Percentiles rank a stretch among this genome's conserved stretches.
phyloP scores from a whole-genome alignment of 2,797 vertebrate species.

The Squalus acanthias region DNA sequence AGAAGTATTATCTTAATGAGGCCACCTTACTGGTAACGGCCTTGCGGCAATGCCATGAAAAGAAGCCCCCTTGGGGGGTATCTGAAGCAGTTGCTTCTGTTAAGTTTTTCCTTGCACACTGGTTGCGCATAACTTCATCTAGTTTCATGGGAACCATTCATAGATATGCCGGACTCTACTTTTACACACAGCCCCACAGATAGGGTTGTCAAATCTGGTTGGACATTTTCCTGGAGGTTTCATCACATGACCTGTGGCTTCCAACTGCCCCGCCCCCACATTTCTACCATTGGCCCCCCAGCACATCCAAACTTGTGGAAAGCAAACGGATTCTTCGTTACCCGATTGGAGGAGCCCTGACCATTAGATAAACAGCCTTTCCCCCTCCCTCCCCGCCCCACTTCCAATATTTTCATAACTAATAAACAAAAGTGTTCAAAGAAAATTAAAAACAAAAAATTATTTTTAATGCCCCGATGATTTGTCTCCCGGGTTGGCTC shows the following conservation, averaged over 20 bases:
- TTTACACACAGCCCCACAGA: neutral
- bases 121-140: neutral
- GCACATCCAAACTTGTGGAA: too few species aligned
- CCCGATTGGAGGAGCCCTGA: neutral
- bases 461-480: too few species aligned
- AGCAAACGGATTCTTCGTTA: too few species aligned
- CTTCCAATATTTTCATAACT: neutral
- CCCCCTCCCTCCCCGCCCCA: neutral
- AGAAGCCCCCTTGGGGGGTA: too few species aligned
- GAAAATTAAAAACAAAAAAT: too few species aligned
- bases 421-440: neutral
- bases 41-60: neutral
- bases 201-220: too few species aligned
- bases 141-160: neutral
- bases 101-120: too few species aligned
- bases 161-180: neutral
- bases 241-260: too few species aligned
- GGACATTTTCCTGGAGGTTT: too few species aligned
- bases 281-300: too few species aligned
- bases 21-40: neutral
- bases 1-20: neutral
- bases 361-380: neutral
- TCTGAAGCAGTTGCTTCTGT: neutral
- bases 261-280: too few species aligned
- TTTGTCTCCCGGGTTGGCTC: too few species aligned